Evolutionary conservation across 1,140 invertebrate genomes (phyloP).

Genomic region (Microplitis demolitor): DNA sequence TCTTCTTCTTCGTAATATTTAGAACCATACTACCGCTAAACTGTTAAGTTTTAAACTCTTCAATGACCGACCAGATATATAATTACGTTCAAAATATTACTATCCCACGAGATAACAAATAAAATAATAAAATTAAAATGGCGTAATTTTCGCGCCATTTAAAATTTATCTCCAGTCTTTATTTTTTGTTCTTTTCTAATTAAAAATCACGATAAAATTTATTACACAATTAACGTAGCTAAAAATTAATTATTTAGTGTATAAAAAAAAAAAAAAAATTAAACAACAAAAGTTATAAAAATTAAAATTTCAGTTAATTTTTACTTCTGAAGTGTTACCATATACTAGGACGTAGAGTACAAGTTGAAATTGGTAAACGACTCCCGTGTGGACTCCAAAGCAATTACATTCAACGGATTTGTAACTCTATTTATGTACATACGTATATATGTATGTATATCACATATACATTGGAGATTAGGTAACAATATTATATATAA

Average conservation of each 20-base stretch:
- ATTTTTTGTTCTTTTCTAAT: not conserved
- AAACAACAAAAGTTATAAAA: not conserved
- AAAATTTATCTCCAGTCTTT: not conserved
- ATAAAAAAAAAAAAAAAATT: not conserved
- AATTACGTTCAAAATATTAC: too few relatives aligned
- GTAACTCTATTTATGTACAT: not conserved
- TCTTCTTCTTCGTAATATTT: not conserved
- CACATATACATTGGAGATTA: not conserved
- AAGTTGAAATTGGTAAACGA: slow-evolving; percentile 7
- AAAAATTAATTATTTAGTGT: too few relatives aligned
- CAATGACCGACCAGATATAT: too few relatives aligned
- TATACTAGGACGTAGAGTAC: not conserved
- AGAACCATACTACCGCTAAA: not conserved
- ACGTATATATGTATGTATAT: not conserved
- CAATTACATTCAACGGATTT: slow-evolving; percentile 19
- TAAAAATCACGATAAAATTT: too few relatives aligned
- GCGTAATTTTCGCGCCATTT: too few relatives aligned
- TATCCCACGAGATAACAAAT: too few relatives aligned
- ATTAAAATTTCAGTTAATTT: too few relatives aligned
- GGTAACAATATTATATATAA: not conserved
- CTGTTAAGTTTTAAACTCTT: too few relatives aligned
- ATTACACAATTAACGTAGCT: too few relatives aligned
- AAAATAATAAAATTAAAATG: too few relatives aligned
- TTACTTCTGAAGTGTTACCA: too few relatives aligned
- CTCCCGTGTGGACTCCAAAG: slow-evolving; percentile 11